Evolutionary conservation across 1,140 invertebrate species (phyloP), one percentile per base, ranked within the genome.

Genomic region (Brachionus plicatilis): DNA sequence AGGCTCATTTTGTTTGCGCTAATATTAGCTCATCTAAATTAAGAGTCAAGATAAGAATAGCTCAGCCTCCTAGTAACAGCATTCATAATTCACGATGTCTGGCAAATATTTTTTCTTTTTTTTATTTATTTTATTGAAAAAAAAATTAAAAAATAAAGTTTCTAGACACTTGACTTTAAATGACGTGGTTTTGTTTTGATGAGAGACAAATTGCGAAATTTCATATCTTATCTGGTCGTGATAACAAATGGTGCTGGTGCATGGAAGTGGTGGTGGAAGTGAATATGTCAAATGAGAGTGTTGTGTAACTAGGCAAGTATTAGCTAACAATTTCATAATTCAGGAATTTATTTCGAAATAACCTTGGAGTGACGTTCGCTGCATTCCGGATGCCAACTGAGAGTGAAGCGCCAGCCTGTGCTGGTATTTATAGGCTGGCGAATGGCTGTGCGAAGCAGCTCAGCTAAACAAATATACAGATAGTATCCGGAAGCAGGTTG

Each of bases 401-500:
- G 53, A 60, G 20, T 9, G 17, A 14, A 53, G 17, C 47, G 17
- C 47, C 47, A 14, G 8, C 20, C 53, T 56, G 17, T 20, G 8
- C 53, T 24, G 53, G 53, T 60, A 60, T 60, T 60, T 60, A 60
- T 60, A 60, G 53, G 9, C 53, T 9, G 20, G 53, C 20, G 33
- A 37, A 37, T 60, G 2, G 20, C n/a, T 50, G 3, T 50, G 45
- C 27, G 41, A 76, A 76, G 8, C 29, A 20, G 12, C 20, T 76
- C 45, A 76, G 72, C 41, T 50, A 76, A 76, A 76, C 27, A 76
- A 76, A 76, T 76, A 76, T 76, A 76, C 72, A 76, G 72, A 76
- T 76, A 76, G 43, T 76, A 76, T 76, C 72, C 47, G 43, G 72
- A 76, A 76, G 72, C 45, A 76, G 50, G 72, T 47, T 47, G 41